Evolutionary conservation across 1,140 invertebrate species (phyloP).

Genomic region (Eupeodes corollae): DNA sequence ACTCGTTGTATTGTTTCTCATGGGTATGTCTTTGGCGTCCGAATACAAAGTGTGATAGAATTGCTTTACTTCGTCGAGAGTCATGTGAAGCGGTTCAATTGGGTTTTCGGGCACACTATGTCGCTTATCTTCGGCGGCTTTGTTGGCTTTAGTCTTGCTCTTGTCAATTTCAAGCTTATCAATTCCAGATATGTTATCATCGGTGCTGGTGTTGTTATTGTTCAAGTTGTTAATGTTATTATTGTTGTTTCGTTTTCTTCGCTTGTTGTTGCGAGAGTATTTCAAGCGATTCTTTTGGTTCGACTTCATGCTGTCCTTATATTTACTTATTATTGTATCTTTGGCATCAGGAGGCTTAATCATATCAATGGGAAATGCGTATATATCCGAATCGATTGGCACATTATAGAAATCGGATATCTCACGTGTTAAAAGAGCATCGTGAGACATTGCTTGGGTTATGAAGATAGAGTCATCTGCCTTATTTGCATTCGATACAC

Average conservation of each 20-base stretch:
- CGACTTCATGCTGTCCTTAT: neutral
- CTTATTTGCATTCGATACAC: constrained; percentile 53
- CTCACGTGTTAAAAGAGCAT: constrained; percentile 51
- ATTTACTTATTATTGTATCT: constrained; percentile 18
- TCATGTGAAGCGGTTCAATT: constrained; percentile 71
- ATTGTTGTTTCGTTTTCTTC: neutral
- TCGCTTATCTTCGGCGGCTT: constrained; percentile 26
- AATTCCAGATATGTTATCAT: constrained; percentile 12
- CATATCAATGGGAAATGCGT: constrained; percentile 71
- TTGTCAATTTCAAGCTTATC: constrained; percentile 12
- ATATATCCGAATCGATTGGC: constrained; percentile 74
- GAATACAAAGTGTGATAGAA: constrained; percentile 69
- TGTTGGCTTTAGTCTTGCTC: neutral
- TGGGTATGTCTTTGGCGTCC: constrained; percentile 42
- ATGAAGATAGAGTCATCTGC: constrained; percentile 74
- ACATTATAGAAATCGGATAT: constrained; percentile 77
- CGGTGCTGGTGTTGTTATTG: constrained; percentile 39
- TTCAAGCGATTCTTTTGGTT: constrained; percentile 1
- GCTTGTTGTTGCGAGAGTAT: constrained; percentile 4
- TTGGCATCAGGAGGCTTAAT: constrained; percentile 42
- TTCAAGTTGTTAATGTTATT: constrained; percentile 12
- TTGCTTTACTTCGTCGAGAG: constrained; percentile 70
- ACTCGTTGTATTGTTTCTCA: neutral
- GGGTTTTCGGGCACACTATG: constrained; percentile 41
- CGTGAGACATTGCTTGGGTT: constrained; percentile 73